Evolutionary conservation across 2,797 vertebrate species (phyloP), one percentile per base, ranked within the genome.

Genomic region (Acanthurus tractus): DNA sequence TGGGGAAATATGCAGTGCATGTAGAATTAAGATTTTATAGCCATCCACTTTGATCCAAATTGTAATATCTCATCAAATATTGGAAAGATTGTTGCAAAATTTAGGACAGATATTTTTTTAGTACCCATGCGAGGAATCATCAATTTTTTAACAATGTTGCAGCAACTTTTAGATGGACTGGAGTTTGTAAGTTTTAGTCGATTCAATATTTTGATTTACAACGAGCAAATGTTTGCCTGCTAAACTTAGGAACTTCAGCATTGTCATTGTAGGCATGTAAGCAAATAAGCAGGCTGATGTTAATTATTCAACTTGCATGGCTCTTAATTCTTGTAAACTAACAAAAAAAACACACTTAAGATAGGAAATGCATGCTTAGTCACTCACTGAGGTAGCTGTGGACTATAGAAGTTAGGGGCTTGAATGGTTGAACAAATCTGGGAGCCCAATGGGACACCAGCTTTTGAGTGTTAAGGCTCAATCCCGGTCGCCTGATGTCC

Each of bases 381-480:
- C 8, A 18, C 61, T 38, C 45, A 22, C 64, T 40, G 55, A 62
- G 40, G 62, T 57, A 50, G 52, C 49, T 8, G 42, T 64, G 11
- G 22, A 66, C 13, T 49, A 17, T 40, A 20, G 56, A 78, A 45
- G 63, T 61, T 55, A 69, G 58, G 6, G 38, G 25, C 45, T 75
- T 46, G 46, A 58, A 57, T n/a, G 36, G 22, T 67, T 44, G 13
- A 73, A 52, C 56, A 59, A 55, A 86, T 75, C 46, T 52, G 65
- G 15, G 46, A 62, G 29, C 68, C 44, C 70, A 20, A 12, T 53
- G 59, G 22, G n/a, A 54, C 48, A 46, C 34, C 34, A 44, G 38
- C 62, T 50, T 81, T 58, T 67, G 44, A 81, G 49, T 25, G 61
- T 54, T 59, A 18, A 17, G 49, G 25, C 12, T 50, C 23, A 55